Evolutionary conservation across 2,797 vertebrate genomes (phyloP).

Genomic region (Molothrus aeneus): DNA sequence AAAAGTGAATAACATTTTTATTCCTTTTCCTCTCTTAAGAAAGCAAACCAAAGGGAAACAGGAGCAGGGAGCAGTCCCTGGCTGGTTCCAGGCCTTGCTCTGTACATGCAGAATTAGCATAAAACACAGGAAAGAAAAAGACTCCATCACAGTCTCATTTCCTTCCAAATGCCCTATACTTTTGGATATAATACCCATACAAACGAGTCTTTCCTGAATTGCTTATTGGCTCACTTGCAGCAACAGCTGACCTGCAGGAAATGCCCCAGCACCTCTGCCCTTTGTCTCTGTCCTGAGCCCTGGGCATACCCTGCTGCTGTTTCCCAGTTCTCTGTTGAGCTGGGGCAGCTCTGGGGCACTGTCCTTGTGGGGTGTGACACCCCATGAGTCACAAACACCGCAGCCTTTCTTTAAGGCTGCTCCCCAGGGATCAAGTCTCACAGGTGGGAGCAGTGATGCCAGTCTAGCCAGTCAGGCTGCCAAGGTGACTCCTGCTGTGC

Average conservation of each 20-base stretch:
- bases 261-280: not conserved
- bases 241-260: not conserved
- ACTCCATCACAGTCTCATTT: not conserved
- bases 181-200: not conserved
- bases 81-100: not conserved
- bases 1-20: not conserved
- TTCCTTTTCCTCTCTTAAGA: not conserved
- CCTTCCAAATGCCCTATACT: not conserved
- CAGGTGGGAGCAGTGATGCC: not conserved
- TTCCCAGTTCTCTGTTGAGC: fast-evolving
- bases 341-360: not conserved
- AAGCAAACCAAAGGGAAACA: not conserved
- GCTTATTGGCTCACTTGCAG: not conserved
- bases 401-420: not conserved
- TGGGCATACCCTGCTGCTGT: not conserved
- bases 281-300: not conserved
- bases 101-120: fast-evolving
- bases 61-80: not conserved
- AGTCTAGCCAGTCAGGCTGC: fast-evolving
- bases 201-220: not conserved
- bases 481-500: not conserved
- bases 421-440: not conserved
- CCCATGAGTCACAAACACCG: not conserved
- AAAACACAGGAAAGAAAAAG: not conserved
- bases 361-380: not conserved